Base-by-base conservation (phyloP, 2,888 invertebrate genomes). In the Heliconius aoede region DNA sequence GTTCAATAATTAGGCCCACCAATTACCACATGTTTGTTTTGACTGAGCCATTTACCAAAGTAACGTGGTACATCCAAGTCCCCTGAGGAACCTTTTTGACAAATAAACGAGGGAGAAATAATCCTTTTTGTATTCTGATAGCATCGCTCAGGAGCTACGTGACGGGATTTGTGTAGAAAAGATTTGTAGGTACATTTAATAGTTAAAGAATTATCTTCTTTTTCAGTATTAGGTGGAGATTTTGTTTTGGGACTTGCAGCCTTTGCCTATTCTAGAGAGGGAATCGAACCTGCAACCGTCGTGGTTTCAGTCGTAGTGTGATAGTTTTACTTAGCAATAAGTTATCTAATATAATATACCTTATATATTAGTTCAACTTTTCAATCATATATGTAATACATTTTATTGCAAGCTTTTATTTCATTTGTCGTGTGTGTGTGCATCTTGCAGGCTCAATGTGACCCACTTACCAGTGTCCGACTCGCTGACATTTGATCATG, bases 71-170 rank as follows among this genome's bases (percentile, higher is more conserved):
- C 69, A 64, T n/a, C 60, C 55, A 30, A 62, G n/a, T 30, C 74
- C 69, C 60, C 60, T 15, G 71, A 40, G 76, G 75, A 75, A 76
- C 77, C 81, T 72, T 78, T 80, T 81, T 81, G 81, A 80, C 78
- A 80, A 81, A 80, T 82, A 81, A 82, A 81, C 81, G 80, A 78
- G 77, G 24, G 13, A 15, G 65, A 65, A 62, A 74, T 62, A 69
- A 46, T 30, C 24, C 62, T 71, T 76, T 80, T 79, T 78, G 79
- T 80, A 68, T 76, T 76, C 78, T 64, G 71, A 72, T 60, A 60
- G 36, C 60, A 40, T 21, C 24, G 24, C 24, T 72, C 36, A 24
- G 36, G 60, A 60, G 4, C 60, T 26, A 60, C 60, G n/a, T 72
- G 60, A 72, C 26, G 18, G 18, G 60, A 72, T 24, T 21, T 60